phyloP scores from a whole-genome alignment of 2,113 vertebrate genomes.

The Sylvietta virens region DNA sequence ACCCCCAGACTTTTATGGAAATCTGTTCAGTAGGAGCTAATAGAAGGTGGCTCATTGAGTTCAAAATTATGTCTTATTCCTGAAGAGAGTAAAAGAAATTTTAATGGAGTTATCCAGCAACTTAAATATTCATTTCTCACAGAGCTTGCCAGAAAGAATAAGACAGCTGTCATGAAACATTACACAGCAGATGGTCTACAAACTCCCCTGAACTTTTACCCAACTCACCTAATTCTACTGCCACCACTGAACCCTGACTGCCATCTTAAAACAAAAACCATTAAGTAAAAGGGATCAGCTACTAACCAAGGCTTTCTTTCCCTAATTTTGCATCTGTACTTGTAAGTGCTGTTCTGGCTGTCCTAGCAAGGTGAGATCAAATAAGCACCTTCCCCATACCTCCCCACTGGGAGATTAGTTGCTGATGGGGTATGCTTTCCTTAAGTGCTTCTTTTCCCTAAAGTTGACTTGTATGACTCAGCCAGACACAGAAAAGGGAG shows the following conservation, averaged over 20 bases:
- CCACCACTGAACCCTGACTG: not conserved
- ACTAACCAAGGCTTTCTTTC: not conserved
- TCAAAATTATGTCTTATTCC: not conserved
- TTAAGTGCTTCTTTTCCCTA: not conserved
- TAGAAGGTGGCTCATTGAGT: not conserved
- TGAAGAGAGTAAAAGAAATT: not conserved
- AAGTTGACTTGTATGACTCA: slow-evolving; percentile 42
- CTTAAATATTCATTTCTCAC: not conserved
- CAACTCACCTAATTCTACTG: not conserved
- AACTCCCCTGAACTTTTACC: not conserved
- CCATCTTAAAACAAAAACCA: not conserved
- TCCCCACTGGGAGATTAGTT: not conserved
- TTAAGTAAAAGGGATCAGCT: not conserved
- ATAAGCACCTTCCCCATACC: not conserved
- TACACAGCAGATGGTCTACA: not conserved
- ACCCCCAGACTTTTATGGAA: not conserved
- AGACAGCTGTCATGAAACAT: not conserved
- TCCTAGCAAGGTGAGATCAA: not conserved
- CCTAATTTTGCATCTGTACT: not conserved
- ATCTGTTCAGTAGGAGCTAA: not conserved
- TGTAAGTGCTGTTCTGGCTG: not conserved
- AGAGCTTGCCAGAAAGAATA: not conserved
- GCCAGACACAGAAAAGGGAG: slow-evolving; percentile 7
- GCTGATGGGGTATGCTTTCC: not conserved
- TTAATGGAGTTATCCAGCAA: not conserved